These are phyloP conservation scores for Neolamprologus ventralis DNA, from an alignment of 2,113 vertebrate species.

Conservation along the genomic window DNA sequence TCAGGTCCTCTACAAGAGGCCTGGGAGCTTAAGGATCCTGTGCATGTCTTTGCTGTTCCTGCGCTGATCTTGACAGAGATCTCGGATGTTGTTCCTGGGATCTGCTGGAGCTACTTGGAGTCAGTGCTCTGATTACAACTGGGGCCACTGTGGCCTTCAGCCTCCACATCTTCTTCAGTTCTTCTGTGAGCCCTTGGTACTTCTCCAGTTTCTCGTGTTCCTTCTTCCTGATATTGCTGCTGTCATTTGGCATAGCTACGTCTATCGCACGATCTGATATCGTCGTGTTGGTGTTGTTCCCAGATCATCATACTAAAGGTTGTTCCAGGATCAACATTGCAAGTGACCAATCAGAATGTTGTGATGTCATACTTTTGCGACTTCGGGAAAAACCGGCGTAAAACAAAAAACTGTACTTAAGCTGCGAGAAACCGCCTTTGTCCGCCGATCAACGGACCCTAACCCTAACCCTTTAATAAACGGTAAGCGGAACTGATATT, in stretches of 20 bases:
- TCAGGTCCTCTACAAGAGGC: not conserved
- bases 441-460: no score
- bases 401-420: no score
- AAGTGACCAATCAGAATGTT: no score
- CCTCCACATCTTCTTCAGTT: not conserved
- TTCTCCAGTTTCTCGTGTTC: not conserved
- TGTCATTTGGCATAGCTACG: not conserved
- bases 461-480: no score
- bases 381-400: no score
- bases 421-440: no score
- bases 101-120: not conserved
- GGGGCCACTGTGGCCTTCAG: not conserved
- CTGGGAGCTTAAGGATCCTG: not conserved
- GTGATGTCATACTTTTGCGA: no score
- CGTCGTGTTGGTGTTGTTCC: no score
- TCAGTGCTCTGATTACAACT: not conserved
- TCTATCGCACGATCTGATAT: no score
- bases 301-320: no score
- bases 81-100: not conserved
- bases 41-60: not conserved
- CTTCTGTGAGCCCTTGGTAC: accelerated
- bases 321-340: no score
- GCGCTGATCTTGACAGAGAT: not conserved
- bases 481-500: no score
- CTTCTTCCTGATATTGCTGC: not conserved